These are phyloP conservation scores for Acinonyx jubatus DNA, from an alignment of 2,113 vertebrate genomes.

Conservation along the genomic window DNA sequence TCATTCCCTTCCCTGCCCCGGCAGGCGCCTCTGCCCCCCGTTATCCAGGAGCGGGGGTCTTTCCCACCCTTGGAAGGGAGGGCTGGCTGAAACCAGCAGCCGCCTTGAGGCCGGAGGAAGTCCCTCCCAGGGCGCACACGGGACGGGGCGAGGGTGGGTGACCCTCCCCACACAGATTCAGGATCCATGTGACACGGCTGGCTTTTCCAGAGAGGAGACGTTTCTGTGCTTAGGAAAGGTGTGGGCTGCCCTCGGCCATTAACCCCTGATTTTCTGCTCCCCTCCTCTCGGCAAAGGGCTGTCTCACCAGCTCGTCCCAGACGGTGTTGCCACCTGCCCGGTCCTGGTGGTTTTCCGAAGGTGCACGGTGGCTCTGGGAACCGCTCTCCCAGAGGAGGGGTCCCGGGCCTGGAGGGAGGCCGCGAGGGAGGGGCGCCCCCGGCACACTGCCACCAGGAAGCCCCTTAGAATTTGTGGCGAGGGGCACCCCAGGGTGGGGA, in stretches of 20 bases:
- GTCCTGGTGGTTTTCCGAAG: background rate
- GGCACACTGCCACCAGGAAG: background rate
- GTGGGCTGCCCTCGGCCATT: background rate
- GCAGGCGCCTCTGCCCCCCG: background rate
- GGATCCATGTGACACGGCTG: background rate
- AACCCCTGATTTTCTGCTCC: background rate
- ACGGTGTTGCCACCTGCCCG: background rate
- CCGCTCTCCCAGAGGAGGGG: background rate
- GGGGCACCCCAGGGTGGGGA: constrained; percentile 74
- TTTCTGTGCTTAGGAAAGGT: background rate
- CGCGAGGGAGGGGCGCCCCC: background rate
- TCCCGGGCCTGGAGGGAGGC: rapidly evolving
- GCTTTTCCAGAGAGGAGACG: background rate
- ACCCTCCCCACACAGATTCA: rapidly evolving
- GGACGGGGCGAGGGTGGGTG: background rate
- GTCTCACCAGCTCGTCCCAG: background rate
- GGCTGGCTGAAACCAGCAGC: background rate
- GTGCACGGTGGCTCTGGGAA: background rate
- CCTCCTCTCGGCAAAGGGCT: background rate
- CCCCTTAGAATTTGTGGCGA: constrained; percentile 71
- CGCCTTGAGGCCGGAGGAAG: background rate
- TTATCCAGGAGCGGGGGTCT: rapidly evolving
- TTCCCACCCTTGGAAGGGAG: background rate
- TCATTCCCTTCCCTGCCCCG: rapidly evolving
- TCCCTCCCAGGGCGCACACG: rapidly evolving